Conservation (phyloP, 1,140 invertebrate species). For the Lucilia sericata region DNA sequence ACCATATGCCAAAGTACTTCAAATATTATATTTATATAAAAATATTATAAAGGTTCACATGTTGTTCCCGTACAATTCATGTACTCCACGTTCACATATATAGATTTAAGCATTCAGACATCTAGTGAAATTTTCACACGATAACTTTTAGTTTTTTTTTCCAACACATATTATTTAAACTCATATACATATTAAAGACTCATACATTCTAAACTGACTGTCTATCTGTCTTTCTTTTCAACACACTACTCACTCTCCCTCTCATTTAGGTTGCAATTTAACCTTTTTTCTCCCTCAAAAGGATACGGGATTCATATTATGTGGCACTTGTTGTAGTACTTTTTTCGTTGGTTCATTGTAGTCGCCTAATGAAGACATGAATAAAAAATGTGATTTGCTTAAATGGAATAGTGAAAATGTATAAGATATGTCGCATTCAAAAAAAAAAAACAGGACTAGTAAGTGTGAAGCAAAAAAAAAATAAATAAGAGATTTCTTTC, state of each 20-base stretch:
- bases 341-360: constrained; percentile 26
- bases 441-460: no score
- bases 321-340: neutral
- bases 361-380: constrained; percentile 34
- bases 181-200: neutral
- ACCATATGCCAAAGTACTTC: neutral
- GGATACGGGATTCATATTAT: neutral
- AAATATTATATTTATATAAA: neutral
- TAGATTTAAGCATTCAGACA: neutral
- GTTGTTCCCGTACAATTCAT: neutral
- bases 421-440: neutral
- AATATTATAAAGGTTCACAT: neutral
- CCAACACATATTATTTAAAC: neutral
- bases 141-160: neutral
- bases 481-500: neutral
- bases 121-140: constrained; percentile 26
- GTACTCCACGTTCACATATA: neutral
- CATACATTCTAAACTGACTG: neutral
- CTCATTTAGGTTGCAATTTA: neutral
- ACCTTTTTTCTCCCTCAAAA: neutral
- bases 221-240: neutral
- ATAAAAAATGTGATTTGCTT: constrained; percentile 34
- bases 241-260: neutral
- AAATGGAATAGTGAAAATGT: neutral
- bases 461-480: no score